Percentiles rank a stretch among this genome's conserved stretches.
phyloP scores from a whole-genome alignment of 2,797 vertebrate genomes.

The Syngnathus rostellatus region DNA sequence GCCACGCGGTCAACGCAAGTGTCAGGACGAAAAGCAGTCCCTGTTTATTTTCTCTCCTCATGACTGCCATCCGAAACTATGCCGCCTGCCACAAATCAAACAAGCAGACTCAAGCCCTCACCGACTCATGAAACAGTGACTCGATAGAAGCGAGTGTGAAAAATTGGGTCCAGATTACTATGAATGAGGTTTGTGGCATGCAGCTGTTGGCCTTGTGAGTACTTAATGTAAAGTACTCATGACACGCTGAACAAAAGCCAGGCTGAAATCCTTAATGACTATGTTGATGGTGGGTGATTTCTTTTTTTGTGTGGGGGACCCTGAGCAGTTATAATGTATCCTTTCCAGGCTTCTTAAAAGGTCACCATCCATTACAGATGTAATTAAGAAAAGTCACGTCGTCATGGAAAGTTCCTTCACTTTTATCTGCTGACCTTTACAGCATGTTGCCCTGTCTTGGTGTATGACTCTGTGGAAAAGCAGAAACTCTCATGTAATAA shows the following conservation, averaged over 20 bases:
- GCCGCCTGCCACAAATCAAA: slow-evolving; percentile 33
- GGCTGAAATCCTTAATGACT: not conserved
- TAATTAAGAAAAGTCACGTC: slow-evolving; percentile 16
- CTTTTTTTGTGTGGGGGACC: slow-evolving; percentile 8
- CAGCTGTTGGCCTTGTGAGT: slow-evolving; percentile 47
- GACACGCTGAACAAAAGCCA: slow-evolving; percentile 10
- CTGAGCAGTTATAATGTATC: slow-evolving; percentile 18
- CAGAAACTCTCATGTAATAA: slow-evolving; percentile 19
- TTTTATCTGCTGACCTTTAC: slow-evolving; percentile 48
- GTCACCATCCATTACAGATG: slow-evolving; percentile 31
- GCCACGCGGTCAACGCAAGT: slow-evolving; percentile 5
- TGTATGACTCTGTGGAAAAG: slow-evolving; percentile 60
- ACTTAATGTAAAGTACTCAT: slow-evolving; percentile 18
- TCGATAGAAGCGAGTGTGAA: slow-evolving; percentile 38
- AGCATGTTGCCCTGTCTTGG: slow-evolving; percentile 24
- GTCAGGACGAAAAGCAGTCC: slow-evolving; percentile 31
- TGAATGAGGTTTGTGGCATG: slow-evolving; percentile 29
- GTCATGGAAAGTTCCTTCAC: slow-evolving; percentile 15
- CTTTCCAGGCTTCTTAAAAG: slow-evolving; percentile 33
- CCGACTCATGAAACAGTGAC: slow-evolving; percentile 53
- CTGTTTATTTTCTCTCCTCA: slow-evolving; percentile 34
- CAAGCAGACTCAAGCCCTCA: slow-evolving; percentile 14
- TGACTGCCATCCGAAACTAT: slow-evolving; percentile 60
- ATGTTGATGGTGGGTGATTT: not conserved
- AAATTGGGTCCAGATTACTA: slow-evolving; percentile 41